phyloP scores from a whole-genome alignment of 2,113 vertebrate genomes.

The Oryctolagus cuniculus region DNA sequence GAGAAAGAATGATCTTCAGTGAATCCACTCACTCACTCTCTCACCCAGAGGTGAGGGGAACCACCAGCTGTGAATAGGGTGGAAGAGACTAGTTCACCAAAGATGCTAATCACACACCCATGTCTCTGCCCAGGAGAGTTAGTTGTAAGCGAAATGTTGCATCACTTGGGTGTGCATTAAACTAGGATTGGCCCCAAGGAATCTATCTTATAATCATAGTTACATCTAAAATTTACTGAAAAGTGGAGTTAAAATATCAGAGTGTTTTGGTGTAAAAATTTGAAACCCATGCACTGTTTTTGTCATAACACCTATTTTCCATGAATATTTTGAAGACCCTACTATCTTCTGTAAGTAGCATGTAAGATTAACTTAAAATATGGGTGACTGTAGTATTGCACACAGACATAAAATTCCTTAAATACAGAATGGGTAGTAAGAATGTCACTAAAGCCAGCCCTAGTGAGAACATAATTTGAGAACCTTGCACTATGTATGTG shows the following conservation, averaged over 20 bases:
- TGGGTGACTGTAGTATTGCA: not conserved
- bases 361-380: not conserved
- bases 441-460: not conserved
- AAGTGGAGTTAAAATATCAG: too few relatives aligned
- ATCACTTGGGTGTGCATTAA: not conserved
- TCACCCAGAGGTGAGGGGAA: not conserved
- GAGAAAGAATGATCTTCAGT: not conserved
- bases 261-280: too few relatives aligned
- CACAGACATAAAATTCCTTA: not conserved
- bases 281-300: too few relatives aligned
- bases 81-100: not conserved
- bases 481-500: not conserved
- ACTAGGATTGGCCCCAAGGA: not conserved
- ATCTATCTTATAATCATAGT: too few relatives aligned
- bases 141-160: not conserved
- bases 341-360: not conserved
- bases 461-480: not conserved
- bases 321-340: too few relatives aligned
- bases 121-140: not conserved
- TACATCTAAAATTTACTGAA: too few relatives aligned
- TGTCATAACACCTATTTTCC: too few relatives aligned
- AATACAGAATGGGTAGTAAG: not conserved
- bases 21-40: not conserved
- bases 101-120: not conserved
- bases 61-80: too few relatives aligned